A percentile compares a stretch with the other conserved stretches of the same genome.
These are phyloP conservation scores for Oryzias curvinotus DNA, from an alignment of 2,113 vertebrate genomes.

Conservation along the genomic window DNA sequence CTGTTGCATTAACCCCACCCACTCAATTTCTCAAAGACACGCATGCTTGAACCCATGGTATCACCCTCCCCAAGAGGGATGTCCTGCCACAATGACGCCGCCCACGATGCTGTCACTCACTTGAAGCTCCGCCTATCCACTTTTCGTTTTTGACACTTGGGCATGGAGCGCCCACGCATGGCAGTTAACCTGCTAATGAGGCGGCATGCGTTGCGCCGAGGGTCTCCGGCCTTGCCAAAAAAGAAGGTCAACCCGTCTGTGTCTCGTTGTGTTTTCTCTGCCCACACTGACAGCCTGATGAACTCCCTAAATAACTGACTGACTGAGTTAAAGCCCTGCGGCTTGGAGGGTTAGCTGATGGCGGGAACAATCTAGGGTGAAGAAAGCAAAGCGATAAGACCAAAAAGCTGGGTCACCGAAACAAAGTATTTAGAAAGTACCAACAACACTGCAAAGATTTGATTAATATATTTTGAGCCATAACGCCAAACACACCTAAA, in stretches of 20 bases:
- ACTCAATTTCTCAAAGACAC: constrained; percentile 27
- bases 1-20: constrained; percentile 18
- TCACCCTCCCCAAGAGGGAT: constrained; percentile 28
- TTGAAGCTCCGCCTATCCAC: constrained; percentile 37
- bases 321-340: constrained; percentile 45
- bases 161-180: constrained; percentile 56
- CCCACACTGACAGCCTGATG: constrained; percentile 59
- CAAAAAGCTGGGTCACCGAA: too few relatives aligned
- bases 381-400: neutral
- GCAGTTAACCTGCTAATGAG: constrained; percentile 67
- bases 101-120: constrained; percentile 71
- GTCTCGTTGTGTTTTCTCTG: constrained; percentile 38
- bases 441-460: too few relatives aligned
- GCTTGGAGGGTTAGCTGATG: constrained; percentile 63
- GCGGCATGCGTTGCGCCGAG: constrained; percentile 42
- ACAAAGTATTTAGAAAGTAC: too few relatives aligned
- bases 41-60: constrained; percentile 20
- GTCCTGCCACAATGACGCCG: constrained; percentile 30
- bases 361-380: constrained; percentile 60
- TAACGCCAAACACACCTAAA: too few relatives aligned
- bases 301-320: constrained; percentile 50
- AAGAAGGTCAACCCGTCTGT: constrained; percentile 43
- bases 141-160: constrained; percentile 19
- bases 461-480: too few relatives aligned
- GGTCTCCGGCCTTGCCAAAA: neutral